Base-by-base conservation (phyloP, 2,797 vertebrate species). In the Dryobates pubescens region DNA sequence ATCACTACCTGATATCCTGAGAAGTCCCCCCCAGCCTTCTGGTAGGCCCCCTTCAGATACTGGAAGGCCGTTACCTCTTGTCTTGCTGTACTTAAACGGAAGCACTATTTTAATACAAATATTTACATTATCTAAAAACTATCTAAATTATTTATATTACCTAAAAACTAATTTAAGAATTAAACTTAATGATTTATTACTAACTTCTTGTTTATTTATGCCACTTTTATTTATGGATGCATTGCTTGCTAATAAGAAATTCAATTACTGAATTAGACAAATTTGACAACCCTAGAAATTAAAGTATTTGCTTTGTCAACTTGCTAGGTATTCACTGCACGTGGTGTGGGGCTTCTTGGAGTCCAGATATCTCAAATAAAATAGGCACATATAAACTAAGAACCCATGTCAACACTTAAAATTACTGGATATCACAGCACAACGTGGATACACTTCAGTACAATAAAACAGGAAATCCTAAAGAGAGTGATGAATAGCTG, bases 331-430 rank as follows among this genome's bases (percentile, higher is more conserved):
- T n/a, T 65, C 58, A 71, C 18, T 56, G 26, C n/a, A 90, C 11
- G 56, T 12, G 6, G 23, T 34, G 7, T 6, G 19, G 16, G 62
- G 18, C 57, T 92, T 81, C 57, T 73, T 86, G 70, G 68, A 65
- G 61, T 74, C 41, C 68, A 74, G 78, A 53, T 86, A 88, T 34
- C 8, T 4, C 16, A 10, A 77, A 82, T 54, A 85, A 92, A 93
- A 84, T 20, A 82, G 51, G 90, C 88, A 93, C 41, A 82, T 14
- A 68, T 26, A 91, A 73, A 92, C 92, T 90, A 85, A 90, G 91
- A 93, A 90, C 77, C 29, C 73, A 45, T 86, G 91, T 85, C 94
- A 95, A 82, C 90, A 80, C 54, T 71, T 82, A 82, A 77, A 92
- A 80, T 79, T 65, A 53, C 30, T 87, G 68, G 22, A 51, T 87